A percentile compares a stretch with the other conserved stretches of the same genome.
Evolutionary conservation across 2,797 vertebrate species (phyloP).

Genomic region (Vespertilio murinus): DNA sequence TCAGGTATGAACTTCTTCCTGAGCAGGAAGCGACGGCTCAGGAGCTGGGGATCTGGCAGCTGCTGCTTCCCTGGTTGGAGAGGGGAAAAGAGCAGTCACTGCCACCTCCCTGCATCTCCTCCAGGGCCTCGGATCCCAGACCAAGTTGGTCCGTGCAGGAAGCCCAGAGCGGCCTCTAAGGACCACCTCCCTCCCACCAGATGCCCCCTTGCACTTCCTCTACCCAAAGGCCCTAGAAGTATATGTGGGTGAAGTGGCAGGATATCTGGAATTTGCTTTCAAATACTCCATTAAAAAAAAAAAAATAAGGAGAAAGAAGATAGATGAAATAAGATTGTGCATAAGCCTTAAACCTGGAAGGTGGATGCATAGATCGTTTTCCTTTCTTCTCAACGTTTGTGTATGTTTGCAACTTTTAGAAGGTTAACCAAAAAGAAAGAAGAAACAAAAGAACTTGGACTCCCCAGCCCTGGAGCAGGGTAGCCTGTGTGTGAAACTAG

Average conservation of each 20-base stretch:
- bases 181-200: neutral
- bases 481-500: neutral
- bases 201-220: neutral
- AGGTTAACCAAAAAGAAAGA: neutral
- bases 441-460: neutral
- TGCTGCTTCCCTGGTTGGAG: constrained; percentile 87
- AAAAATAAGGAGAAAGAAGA: neutral
- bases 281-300: neutral
- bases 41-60: constrained; percentile 88
- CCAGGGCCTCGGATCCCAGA: neutral
- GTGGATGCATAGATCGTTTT: neutral
- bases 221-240: neutral
- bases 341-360: neutral
- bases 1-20: constrained; percentile 90
- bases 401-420: neutral
- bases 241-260: neutral
- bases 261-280: neutral
- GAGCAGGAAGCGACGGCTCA: constrained; percentile 88
- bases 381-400: neutral
- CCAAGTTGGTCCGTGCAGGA: neutral
- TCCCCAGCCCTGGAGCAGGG: neutral
- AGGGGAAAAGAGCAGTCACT: neutral
- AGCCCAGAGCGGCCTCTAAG: neutral
- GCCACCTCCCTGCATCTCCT: neutral
- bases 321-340: neutral